A percentile compares a stretch with the other conserved stretches of the same genome.
These are phyloP conservation scores for Drosophila prosaltans DNA, from an alignment of 1,140 invertebrate species.

Conservation along the genomic window DNA sequence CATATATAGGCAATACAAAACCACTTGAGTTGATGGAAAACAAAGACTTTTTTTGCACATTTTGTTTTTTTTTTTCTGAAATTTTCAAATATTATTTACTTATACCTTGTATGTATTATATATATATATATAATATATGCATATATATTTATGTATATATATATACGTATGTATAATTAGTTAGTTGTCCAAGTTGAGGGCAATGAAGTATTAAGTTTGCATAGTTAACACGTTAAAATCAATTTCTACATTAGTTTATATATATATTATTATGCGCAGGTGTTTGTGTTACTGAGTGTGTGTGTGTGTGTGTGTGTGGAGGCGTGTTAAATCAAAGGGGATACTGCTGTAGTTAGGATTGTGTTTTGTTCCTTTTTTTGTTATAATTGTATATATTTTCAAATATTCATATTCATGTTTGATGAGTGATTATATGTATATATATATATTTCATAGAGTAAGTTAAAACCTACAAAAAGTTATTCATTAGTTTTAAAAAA, in stretches of 20 bases:
- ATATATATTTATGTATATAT: slow-evolving; percentile 31
- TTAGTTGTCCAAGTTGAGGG: slow-evolving; percentile 69
- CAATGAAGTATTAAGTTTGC: slow-evolving; percentile 60
- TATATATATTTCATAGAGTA: slow-evolving; percentile 43
- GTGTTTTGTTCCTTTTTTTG: slow-evolving; percentile 16
- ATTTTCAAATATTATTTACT: slow-evolving; percentile 77
- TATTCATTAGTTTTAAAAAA: slow-evolving; percentile 10
- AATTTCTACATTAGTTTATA: slow-evolving; percentile 68
- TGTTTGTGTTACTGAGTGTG: slow-evolving; percentile 17
- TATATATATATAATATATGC: slow-evolving; percentile 39
- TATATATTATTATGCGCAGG: slow-evolving; percentile 32
- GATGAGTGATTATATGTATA: slow-evolving; percentile 51
- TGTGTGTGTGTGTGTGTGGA: slow-evolving; percentile 16
- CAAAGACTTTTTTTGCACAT: neutral
- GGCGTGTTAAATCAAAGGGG: slow-evolving; percentile 39
- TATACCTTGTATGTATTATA: slow-evolving; percentile 70
- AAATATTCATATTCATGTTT: slow-evolving; percentile 31
- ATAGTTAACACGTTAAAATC: slow-evolving; percentile 77
- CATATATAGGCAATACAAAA: too few species aligned
- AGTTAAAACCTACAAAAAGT: slow-evolving; percentile 33
- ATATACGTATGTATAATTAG: slow-evolving; percentile 57
- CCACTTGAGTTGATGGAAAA: neutral
- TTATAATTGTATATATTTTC: slow-evolving; percentile 22
- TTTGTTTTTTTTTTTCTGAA: slow-evolving; percentile 51
- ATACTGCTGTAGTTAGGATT: slow-evolving; percentile 36